Conservation (phyloP, 2,113 vertebrate species). For the Pedetes capensis region DNA sequence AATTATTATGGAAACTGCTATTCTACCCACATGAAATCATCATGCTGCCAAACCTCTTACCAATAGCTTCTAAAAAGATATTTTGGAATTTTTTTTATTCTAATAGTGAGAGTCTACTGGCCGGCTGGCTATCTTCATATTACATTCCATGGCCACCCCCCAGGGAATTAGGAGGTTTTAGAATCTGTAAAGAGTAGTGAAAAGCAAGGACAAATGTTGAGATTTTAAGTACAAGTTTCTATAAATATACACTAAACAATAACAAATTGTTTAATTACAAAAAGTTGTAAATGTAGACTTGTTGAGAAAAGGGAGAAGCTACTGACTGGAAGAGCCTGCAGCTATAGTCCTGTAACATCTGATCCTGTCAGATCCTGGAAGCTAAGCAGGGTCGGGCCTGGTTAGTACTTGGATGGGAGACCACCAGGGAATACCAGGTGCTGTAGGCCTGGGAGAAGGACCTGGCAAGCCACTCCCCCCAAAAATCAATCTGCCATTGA, state of each 20-base stretch:
- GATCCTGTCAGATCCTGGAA: no score
- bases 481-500: no score
- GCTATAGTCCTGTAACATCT: no score
- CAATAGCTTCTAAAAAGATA: slow-evolving; percentile 65
- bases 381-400: no score
- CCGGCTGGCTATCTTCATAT: slow-evolving; percentile 1
- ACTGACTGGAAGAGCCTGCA: neutral
- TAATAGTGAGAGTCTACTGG: slow-evolving; percentile 63
- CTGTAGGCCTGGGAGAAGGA: no score
- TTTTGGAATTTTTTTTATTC: slow-evolving; percentile 54
- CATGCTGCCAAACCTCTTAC: slow-evolving; percentile 76
- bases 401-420: no score
- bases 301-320: neutral
- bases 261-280: neutral
- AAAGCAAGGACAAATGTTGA: neutral
- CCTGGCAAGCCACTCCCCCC: no score
- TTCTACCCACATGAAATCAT: slow-evolving; percentile 69
- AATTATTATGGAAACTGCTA: slow-evolving; percentile 78
- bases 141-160: neutral
- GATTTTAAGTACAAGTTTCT: slow-evolving; percentile 23
- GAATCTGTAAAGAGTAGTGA: slow-evolving; percentile 46
- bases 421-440: no score
- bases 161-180: neutral
- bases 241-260: neutral
- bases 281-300: neutral